phyloP scores from a whole-genome alignment of 2,113 vertebrate species.

The Psittacula cyanocephala region DNA sequence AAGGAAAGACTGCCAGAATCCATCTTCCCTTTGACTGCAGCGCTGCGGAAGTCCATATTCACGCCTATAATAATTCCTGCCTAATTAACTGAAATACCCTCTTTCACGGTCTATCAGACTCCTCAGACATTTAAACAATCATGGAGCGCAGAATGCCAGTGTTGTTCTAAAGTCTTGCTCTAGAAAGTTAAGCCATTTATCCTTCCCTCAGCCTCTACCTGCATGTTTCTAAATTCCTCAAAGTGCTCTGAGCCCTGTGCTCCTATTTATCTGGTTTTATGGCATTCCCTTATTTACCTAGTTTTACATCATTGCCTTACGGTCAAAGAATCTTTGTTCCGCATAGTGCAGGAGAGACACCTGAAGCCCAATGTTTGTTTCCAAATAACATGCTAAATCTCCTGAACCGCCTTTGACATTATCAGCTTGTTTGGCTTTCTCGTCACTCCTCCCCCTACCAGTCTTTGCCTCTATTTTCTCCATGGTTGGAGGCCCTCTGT shows the following conservation, averaged over 20 bases:
- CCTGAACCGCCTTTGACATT: conserved; percentile 1
- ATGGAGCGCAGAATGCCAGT: neutral
- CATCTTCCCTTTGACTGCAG: neutral
- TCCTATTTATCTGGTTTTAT: neutral
- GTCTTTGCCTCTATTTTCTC: conserved; percentile 31
- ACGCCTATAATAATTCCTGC: neutral
- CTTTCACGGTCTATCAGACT: neutral
- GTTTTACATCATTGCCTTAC: neutral
- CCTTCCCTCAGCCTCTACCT: neutral
- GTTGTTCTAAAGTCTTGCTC: neutral
- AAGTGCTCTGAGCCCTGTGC: neutral
- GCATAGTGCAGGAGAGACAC: neutral
- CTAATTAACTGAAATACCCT: neutral
- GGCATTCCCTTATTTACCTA: neutral
- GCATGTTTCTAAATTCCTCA: neutral
- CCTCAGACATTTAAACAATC: neutral
- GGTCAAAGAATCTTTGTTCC: neutral
- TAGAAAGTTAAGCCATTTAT: neutral
- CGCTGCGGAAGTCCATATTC: neutral
- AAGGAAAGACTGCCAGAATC: neutral
- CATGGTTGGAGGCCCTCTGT: neutral
- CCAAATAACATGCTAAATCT: neutral
- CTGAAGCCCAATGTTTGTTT: neutral
- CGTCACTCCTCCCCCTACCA: conserved; percentile 1
- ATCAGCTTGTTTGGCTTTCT: neutral